These are phyloP conservation scores for Henricia sp. DNA, from an alignment of 53 echinoderm and acorn worm genomes.

Conservation along the genomic window DNA sequence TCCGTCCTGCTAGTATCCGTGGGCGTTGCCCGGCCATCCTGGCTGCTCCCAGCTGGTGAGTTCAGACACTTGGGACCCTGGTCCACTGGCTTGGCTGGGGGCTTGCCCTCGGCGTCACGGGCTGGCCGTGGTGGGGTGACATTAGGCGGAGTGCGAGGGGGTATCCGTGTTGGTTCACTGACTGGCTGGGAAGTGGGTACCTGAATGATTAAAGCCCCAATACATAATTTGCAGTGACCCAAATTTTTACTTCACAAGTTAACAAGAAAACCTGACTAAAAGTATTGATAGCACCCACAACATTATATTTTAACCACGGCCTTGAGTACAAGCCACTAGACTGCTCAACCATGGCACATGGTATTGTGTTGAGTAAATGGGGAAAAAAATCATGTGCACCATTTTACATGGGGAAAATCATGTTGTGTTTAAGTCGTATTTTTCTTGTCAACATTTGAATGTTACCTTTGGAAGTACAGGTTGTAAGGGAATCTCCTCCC, in stretches of 20 bases:
- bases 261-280: too few relatives aligned
- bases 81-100: not conserved
- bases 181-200: not conserved
- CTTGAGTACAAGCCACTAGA: too few relatives aligned
- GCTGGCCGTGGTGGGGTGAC: conserved; percentile 33
- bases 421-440: too few relatives aligned
- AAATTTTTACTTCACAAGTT: too few relatives aligned
- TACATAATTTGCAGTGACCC: too few relatives aligned
- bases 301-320: too few relatives aligned
- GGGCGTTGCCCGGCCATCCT: conserved; percentile 67
- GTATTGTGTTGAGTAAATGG: too few relatives aligned
- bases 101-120: conserved; percentile 4
- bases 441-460: not conserved
- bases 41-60: conserved; percentile 54
- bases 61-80: conserved; percentile 31
- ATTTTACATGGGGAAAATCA: too few relatives aligned
- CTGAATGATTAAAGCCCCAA: not conserved
- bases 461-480: conserved; percentile 57
- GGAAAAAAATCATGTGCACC: too few relatives aligned
- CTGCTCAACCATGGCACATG: too few relatives aligned
- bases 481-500: conserved; percentile 85
- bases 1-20: conserved; percentile 68
- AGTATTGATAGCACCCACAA: too few relatives aligned
- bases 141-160: conserved; percentile 39
- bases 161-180: conserved; percentile 5